Conservation (phyloP, 2,797 vertebrate genomes). For the Micropoecilia bifurca region DNA sequence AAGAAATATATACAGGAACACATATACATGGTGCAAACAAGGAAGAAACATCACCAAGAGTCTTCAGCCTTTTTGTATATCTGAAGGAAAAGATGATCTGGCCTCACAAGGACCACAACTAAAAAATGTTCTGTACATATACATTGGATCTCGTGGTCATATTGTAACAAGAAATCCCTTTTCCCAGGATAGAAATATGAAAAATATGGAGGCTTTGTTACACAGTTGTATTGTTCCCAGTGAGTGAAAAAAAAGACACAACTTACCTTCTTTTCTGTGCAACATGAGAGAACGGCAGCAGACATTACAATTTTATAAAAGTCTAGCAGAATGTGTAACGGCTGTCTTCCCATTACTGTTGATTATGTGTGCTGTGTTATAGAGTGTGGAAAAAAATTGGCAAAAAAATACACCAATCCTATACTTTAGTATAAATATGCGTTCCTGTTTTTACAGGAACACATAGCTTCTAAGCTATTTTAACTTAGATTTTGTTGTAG, state of each 20-base stretch:
- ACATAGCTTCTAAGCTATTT: neutral
- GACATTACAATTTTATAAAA: neutral
- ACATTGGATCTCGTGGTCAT: neutral
- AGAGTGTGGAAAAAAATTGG: neutral
- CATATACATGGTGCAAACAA: neutral
- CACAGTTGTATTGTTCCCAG: neutral
- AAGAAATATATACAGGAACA: neutral
- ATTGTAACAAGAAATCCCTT: neutral
- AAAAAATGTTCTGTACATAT: neutral
- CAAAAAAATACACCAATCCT: neutral
- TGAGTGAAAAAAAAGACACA: neutral
- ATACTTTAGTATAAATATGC: too few species aligned
- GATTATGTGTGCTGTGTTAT: neutral
- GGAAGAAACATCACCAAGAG: neutral
- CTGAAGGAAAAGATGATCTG: neutral
- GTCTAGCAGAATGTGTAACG: neutral
- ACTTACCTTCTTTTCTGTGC: slow-evolving; percentile 5
- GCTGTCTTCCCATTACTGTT: neutral
- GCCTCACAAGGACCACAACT: neutral
- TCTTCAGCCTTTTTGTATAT: neutral
- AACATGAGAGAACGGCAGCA: neutral
- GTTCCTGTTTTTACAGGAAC: too few species aligned
- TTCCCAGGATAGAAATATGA: neutral
- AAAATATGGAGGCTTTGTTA: neutral
- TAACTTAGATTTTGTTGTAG: neutral